These are phyloP conservation scores for Spea hammondii DNA, from an alignment of 2,797 vertebrate genomes.

Conservation along the genomic window DNA sequence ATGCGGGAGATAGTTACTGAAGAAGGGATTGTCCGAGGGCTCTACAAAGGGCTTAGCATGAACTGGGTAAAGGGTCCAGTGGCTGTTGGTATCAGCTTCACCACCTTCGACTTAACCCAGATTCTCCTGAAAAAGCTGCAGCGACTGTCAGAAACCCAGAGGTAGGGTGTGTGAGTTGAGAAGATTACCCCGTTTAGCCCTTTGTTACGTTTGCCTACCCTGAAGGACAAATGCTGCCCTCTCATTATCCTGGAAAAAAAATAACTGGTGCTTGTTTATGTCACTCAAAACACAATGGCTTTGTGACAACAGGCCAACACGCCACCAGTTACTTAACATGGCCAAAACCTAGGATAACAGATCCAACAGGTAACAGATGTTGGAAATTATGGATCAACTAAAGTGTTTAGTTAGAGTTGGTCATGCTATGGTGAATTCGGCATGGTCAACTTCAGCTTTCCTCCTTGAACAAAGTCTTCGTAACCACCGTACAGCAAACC, in stretches of 20 bases:
- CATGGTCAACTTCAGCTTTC: too few relatives aligned
- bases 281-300: constrained; percentile 16
- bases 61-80: constrained; percentile 97
- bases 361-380: too few relatives aligned
- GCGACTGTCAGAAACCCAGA: constrained; percentile 62
- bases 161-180: constrained; percentile 62
- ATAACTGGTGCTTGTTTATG: constrained; percentile 8
- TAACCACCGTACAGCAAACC: too few relatives aligned
- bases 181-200: not conserved
- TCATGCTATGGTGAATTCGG: too few relatives aligned
- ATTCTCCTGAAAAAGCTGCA: constrained; percentile 80
- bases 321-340: too few relatives aligned
- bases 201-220: not conserved
- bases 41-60: constrained; percentile 98
- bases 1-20: constrained; percentile 77
- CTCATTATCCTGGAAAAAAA: constrained; percentile 16
- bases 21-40: constrained; percentile 81
- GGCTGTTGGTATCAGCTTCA: constrained; percentile 92
- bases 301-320: constrained; percentile 9
- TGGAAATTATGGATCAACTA: too few relatives aligned
- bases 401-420: too few relatives aligned
- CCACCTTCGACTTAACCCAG: constrained; percentile 89
- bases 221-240: not conserved
- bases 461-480: too few relatives aligned
- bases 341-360: too few relatives aligned